These are phyloP conservation scores for Plecotus auritus DNA, from an alignment of 2,113 vertebrate species.

Conservation along the genomic window DNA sequence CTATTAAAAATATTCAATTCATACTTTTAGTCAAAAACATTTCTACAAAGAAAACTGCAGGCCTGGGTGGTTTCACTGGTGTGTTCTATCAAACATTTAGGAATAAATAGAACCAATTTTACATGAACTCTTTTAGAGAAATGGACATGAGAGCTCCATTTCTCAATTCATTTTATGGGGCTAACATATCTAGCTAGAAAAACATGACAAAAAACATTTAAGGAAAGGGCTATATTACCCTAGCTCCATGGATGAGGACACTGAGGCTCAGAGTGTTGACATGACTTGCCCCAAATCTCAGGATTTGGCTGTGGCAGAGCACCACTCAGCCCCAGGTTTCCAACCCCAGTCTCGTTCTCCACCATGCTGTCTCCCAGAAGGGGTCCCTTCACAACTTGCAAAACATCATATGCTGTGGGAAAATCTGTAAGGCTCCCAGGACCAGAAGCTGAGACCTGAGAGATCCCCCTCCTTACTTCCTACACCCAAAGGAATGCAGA, in stretches of 20 bases:
- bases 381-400: neutral
- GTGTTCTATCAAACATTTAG: neutral
- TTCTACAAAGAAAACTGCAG: neutral
- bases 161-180: neutral
- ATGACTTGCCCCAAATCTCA: neutral
- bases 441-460: neutral
- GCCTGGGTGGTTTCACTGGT: neutral
- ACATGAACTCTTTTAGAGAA: neutral
- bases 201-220: neutral
- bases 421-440: neutral
- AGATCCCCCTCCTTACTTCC: neutral
- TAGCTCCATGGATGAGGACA: neutral
- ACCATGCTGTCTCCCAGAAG: neutral
- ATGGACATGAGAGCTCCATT: neutral
- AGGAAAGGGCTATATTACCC: neutral
- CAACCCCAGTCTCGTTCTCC: neutral
- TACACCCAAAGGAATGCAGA: neutral
- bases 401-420: neutral
- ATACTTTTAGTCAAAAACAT: neutral
- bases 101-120: neutral
- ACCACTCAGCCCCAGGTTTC: neutral
- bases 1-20: neutral
- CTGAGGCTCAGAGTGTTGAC: neutral
- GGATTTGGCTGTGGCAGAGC: neutral
- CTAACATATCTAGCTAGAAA: neutral